phyloP scores from a whole-genome alignment of 1,140 invertebrate species.

The Diabrotica undecimpunctata region DNA sequence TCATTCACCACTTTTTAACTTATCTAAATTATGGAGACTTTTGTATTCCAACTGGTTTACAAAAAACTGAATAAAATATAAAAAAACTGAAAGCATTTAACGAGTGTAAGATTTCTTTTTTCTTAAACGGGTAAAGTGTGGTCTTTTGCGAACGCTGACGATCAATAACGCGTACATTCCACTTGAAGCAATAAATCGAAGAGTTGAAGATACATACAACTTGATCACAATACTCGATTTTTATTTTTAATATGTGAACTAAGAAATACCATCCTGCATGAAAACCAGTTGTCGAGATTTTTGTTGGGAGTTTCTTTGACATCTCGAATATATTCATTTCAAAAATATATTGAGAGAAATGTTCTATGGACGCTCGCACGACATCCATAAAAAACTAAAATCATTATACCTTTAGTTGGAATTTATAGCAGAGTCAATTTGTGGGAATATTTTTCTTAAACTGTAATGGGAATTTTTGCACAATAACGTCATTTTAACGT shows the following conservation, averaged over 20 bases:
- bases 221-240: constrained; percentile 2
- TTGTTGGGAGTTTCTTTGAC: constrained; percentile 21
- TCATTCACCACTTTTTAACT: no score
- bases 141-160: no score
- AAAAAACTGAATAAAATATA: no score
- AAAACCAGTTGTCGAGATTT: constrained; percentile 23
- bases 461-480: no score
- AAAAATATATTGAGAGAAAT: constrained; percentile 24
- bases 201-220: constrained; percentile 1
- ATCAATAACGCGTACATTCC: no score
- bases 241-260: constrained; percentile 3
- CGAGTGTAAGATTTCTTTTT: no score
- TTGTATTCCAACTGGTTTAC: no score
- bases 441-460: background rate
- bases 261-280: constrained; percentile 18
- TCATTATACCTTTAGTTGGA: constrained; percentile 19
- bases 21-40: no score
- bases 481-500: no score
- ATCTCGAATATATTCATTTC: constrained; percentile 26
- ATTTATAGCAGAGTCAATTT: background rate
- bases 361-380: constrained; percentile 20
- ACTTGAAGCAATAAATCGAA: no score
- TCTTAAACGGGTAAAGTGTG: no score
- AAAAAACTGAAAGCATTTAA: no score
- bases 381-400: constrained; percentile 23